phyloP scores from a whole-genome alignment of 1,140 invertebrate species.

The Drosophila nigromelanica region DNA sequence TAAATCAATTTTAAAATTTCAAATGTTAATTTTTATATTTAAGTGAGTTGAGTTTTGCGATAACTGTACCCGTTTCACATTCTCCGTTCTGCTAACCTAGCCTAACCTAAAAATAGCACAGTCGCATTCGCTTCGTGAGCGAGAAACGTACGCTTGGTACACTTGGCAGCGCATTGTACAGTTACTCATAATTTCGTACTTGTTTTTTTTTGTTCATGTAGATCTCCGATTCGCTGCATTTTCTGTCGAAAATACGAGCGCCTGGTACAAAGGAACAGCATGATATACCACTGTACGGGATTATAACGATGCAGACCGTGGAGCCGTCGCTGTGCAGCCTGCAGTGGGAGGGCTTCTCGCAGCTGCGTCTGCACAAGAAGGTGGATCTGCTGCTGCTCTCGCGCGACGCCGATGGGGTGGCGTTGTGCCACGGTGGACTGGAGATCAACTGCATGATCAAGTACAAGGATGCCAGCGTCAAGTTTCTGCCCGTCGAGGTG shows the following conservation, averaged over 20 bases:
- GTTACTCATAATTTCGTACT: too few species aligned
- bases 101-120: neutral
- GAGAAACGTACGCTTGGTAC: neutral
- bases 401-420: slow-evolving; percentile 85
- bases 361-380: slow-evolving; percentile 84
- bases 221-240: slow-evolving; percentile 85
- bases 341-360: slow-evolving; percentile 84
- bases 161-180: neutral
- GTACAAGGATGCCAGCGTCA: slow-evolving; percentile 80
- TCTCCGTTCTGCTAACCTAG: neutral
- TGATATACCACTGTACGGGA: slow-evolving; percentile 84
- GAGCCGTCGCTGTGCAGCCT: slow-evolving; percentile 86
- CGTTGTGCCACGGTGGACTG: slow-evolving; percentile 85
- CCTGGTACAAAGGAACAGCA: slow-evolving; percentile 76
- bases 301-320: slow-evolving; percentile 86
- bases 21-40: too few species aligned
- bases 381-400: slow-evolving; percentile 84
- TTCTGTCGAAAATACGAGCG: slow-evolving; percentile 84
- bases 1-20: too few species aligned
- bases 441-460: slow-evolving; percentile 83
- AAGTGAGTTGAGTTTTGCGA: too few species aligned
- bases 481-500: slow-evolving; percentile 84
- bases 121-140: too few species aligned
- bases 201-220: slow-evolving; percentile 2
- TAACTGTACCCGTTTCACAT: neutral